Evolutionary conservation across 2,888 invertebrate genomes (phyloP).

Genomic region (Pyrochroa serraticornis): DNA sequence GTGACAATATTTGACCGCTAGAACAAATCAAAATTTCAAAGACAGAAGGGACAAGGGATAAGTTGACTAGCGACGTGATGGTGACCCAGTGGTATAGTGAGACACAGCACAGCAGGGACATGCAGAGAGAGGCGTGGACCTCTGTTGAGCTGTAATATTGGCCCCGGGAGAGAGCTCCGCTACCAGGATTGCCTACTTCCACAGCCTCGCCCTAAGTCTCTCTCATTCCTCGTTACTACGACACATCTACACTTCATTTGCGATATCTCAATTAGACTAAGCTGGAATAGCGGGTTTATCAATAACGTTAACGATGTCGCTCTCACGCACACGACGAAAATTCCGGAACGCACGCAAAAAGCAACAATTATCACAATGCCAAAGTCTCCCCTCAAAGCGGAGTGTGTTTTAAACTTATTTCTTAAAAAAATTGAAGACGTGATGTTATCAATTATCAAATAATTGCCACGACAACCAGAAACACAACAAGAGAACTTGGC

Average conservation of each 20-base stretch:
- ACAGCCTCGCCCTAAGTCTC: slow-evolving; percentile 37
- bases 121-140: slow-evolving; percentile 41
- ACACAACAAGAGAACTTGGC: no score
- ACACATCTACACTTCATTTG: slow-evolving; percentile 24
- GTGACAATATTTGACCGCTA: slow-evolving; percentile 4
- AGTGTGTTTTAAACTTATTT: no score
- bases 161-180: slow-evolving; percentile 44
- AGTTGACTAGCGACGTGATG: slow-evolving; percentile 21
- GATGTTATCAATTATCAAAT: no score
- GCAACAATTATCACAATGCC: no score
- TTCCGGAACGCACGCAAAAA: no score
- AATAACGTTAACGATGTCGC: slow-evolving; percentile 6
- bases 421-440: no score
- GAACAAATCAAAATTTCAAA: slow-evolving; percentile 25
- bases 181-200: slow-evolving; percentile 41
- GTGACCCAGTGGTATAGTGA: slow-evolving; percentile 29
- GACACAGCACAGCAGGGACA: slow-evolving; percentile 34
- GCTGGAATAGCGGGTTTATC: slow-evolving; percentile 3
- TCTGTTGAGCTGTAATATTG: slow-evolving; percentile 48
- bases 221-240: slow-evolving; percentile 26
- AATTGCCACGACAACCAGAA: no score
- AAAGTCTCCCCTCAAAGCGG: no score
- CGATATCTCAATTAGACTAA: slow-evolving; percentile 24
- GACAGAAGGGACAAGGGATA: slow-evolving; percentile 13
- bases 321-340: background rate